Percentiles rank a stretch among this genome's conserved stretches.
Conservation (phyloP, 2,888 invertebrate genomes). For the Ceramica pisi region DNA sequence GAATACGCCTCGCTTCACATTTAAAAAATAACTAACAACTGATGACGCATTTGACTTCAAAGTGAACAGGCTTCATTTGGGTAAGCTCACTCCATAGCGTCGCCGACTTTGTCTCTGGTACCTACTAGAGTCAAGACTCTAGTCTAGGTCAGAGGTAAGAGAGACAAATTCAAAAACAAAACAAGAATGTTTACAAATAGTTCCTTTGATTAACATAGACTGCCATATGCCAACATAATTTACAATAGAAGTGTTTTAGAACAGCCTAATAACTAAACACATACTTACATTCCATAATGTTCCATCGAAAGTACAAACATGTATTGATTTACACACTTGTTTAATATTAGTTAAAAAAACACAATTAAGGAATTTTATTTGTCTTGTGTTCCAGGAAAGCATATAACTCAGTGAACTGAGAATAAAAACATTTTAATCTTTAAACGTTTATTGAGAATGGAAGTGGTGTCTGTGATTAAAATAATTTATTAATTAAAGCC, state of each 20-base stretch:
- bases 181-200: too few relatives aligned
- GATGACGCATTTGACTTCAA: too few relatives aligned
- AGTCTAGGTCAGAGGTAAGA: too few relatives aligned
- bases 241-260: background rate
- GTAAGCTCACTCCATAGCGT: too few relatives aligned
- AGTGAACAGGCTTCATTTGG: too few relatives aligned
- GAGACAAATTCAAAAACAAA: too few relatives aligned
- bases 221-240: background rate
- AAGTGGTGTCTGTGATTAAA: background rate
- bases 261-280: background rate
- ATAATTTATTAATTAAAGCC: background rate
- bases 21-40: too few relatives aligned
- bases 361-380: slow-evolving; percentile 24
- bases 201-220: too few relatives aligned
- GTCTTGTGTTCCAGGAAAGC: background rate
- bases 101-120: too few relatives aligned
- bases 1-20: too few relatives aligned
- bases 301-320: background rate
- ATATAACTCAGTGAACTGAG: slow-evolving; percentile 11
- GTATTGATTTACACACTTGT: background rate
- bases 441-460: background rate
- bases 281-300: background rate
- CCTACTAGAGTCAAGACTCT: too few relatives aligned
- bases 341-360: background rate
- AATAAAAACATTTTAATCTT: slow-evolving; percentile 16